Percentiles rank a stretch among this genome's conserved stretches.
Evolutionary conservation across 2,888 invertebrate species (phyloP).

Genomic region (Danaus chrysippus): DNA sequence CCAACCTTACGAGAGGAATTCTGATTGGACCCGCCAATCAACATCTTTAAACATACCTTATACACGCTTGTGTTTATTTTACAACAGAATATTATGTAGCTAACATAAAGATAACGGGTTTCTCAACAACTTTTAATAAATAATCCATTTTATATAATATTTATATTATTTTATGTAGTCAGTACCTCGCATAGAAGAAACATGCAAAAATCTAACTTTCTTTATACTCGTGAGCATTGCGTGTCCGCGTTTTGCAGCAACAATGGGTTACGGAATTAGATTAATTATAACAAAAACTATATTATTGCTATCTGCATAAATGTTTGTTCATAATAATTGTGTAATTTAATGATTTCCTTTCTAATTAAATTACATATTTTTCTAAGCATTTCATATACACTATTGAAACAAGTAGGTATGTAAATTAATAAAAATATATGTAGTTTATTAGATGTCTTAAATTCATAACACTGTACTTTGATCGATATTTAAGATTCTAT

Average conservation of each 20-base stretch:
- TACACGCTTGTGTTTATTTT: background rate
- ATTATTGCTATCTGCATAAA: conserved; percentile 2
- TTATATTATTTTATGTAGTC: too few relatives aligned
- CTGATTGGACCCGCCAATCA: conserved; percentile 49
- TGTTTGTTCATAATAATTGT: conserved; percentile 6
- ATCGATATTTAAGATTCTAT: too few relatives aligned
- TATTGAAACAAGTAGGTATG: too few relatives aligned
- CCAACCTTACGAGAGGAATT: conserved; percentile 52
- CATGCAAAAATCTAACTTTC: conserved; percentile 23
- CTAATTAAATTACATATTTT: background rate
- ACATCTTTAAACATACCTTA: conserved; percentile 16
- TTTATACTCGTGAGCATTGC: conserved; percentile 16
- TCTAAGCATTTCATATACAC: too few relatives aligned
- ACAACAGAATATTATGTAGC: background rate
- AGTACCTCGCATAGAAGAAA: conserved; percentile 1
- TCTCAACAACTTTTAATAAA: too few relatives aligned
- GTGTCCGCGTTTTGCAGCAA: conserved; percentile 15
- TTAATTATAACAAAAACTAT: conserved; percentile 1
- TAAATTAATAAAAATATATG: too few relatives aligned
- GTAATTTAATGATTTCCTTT: conserved; percentile 23
- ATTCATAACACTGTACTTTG: too few relatives aligned
- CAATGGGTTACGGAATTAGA: conserved; percentile 17
- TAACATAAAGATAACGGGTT: too few relatives aligned
- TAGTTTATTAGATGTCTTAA: too few relatives aligned
- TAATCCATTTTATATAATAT: too few relatives aligned